Percentiles rank a stretch among this genome's conserved stretches.
phyloP scores from a whole-genome alignment of 1,140 invertebrate genomes.

The Steinernema khuongi region DNA sequence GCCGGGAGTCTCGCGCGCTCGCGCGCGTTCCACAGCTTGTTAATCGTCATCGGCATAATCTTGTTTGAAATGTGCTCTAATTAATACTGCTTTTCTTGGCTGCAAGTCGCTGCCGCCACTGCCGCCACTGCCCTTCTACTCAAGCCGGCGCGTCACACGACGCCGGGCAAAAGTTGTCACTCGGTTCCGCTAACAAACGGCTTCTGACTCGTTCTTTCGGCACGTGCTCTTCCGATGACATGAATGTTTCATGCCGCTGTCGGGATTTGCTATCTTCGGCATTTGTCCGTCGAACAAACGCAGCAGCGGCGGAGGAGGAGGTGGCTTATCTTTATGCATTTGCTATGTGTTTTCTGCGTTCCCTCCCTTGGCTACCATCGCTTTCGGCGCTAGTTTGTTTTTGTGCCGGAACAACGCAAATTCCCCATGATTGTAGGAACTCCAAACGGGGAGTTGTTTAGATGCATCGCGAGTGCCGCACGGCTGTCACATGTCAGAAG shows the following conservation, averaged over 20 bases:
- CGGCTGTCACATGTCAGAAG: slow-evolving; percentile 5
- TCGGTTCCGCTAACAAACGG: not conserved
- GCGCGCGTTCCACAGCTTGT: slow-evolving; percentile 1
- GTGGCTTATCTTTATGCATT: not conserved
- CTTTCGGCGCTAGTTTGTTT: not conserved
- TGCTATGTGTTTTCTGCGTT: not conserved
- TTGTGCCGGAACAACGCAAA: not conserved
- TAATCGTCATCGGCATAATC: slow-evolving; percentile 2
- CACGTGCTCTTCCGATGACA: not conserved
- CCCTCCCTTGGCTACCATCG: no score
- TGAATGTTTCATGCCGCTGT: slow-evolving; percentile 1
- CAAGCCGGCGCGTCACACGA: not conserved
- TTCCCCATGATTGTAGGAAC: not conserved
- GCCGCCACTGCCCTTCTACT: not conserved
- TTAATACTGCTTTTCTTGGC: not conserved
- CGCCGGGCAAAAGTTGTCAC: not conserved
- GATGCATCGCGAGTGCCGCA: not conserved
- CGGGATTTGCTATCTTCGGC: not conserved
- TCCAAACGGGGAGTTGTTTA: not conserved
- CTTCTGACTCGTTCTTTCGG: not conserved
- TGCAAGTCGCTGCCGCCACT: not conserved
- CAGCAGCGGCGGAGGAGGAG: not conserved
- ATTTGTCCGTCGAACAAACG: not conserved
- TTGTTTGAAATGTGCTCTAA: slow-evolving; percentile 10
- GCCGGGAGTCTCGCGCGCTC: not conserved